Conservation (phyloP, 2,113 vertebrate species). For the Tyto alba region DNA sequence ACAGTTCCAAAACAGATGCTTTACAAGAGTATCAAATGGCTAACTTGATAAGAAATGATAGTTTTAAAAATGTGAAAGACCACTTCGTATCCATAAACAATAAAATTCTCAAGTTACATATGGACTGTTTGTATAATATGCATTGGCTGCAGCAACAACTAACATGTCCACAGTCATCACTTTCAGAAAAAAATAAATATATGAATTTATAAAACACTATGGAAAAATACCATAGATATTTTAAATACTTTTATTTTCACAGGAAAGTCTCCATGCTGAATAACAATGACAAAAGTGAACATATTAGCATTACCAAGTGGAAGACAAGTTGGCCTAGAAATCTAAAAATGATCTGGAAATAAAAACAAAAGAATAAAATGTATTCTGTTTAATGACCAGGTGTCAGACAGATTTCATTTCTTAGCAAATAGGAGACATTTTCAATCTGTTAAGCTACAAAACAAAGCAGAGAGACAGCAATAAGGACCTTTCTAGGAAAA, state of each 20-base stretch:
- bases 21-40: background rate
- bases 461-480: background rate
- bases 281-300: background rate
- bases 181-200: background rate
- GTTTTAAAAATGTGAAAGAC: background rate
- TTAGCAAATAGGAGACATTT: background rate
- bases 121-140: background rate
- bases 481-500: background rate
- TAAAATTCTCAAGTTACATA: background rate
- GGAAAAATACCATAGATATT: background rate
- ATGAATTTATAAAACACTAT: background rate
- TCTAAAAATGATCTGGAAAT: background rate
- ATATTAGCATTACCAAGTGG: background rate
- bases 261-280: background rate
- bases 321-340: conserved; percentile 27
- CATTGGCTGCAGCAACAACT: background rate
- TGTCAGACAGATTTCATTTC: conserved; percentile 35
- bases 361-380: background rate
- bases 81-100: background rate
- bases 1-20: background rate
- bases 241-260: background rate
- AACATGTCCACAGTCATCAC: background rate
- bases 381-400: conserved; percentile 4
- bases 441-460: conserved; percentile 11
- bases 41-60: background rate